A percentile compares a stretch with the other conserved stretches of the same genome.
phyloP scores from a whole-genome alignment of 1,140 invertebrate species.

The Dendrolimus punctatus region DNA sequence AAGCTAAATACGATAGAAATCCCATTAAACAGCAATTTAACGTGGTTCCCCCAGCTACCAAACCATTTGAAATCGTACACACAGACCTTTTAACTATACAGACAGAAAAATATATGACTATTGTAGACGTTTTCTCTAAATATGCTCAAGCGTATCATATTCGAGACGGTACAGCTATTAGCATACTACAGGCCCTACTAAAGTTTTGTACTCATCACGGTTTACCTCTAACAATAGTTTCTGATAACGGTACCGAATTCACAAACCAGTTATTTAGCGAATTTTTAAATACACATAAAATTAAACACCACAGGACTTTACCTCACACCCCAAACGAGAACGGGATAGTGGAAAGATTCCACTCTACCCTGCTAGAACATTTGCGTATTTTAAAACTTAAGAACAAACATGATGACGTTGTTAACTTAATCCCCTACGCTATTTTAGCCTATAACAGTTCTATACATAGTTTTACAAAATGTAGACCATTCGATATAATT shows the following conservation, averaged over 20 bases:
- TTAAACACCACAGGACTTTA: neutral
- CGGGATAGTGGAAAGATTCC: constrained; percentile 3
- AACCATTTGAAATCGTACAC: constrained; percentile 3
- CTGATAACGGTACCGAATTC: constrained; percentile 4
- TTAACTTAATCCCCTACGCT: neutral
- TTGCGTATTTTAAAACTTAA: constrained; percentile 1
- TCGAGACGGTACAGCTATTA: neutral
- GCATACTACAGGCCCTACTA: neutral
- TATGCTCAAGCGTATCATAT: constrained; percentile 3
- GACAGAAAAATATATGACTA: constrained; percentile 3
- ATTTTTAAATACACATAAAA: constrained; percentile 1
- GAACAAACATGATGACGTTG: neutral
- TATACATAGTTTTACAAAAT: constrained; percentile 3
- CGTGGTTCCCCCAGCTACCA: constrained; percentile 1
- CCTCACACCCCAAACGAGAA: constrained; percentile 1
- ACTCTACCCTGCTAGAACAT: constrained; percentile 3
- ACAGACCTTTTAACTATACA: constrained; percentile 1
- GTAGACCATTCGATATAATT: neutral
- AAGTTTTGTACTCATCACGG: constrained; percentile 5
- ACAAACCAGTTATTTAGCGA: constrained; percentile 3
- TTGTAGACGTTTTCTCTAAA: constrained; percentile 3
- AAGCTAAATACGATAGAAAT: constrained; percentile 4
- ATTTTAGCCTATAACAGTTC: constrained; percentile 3
- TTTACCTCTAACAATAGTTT: neutral
- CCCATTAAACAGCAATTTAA: constrained; percentile 2